Evolutionary conservation across 1,140 invertebrate genomes (phyloP).

Genomic region (Schlechtendalia chinensis): DNA sequence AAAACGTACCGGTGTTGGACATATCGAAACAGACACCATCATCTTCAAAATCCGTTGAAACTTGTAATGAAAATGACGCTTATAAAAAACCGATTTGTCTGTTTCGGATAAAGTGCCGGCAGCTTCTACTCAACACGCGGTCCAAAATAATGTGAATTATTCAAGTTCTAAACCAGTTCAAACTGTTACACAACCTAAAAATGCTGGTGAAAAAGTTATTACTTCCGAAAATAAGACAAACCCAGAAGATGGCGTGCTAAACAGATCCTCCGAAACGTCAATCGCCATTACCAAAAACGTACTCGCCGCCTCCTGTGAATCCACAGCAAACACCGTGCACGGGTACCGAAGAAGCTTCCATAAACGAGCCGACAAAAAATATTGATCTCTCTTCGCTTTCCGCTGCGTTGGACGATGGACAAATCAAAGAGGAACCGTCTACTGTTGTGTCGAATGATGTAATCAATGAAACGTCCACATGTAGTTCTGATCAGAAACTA

Average conservation of each 20-base stretch:
- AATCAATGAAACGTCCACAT: neutral
- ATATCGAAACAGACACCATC: neutral
- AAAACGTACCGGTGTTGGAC: neutral
- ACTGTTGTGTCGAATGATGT: neutral
- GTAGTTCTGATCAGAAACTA: neutral
- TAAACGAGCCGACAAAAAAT: neutral
- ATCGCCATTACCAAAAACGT: constrained; percentile 1
- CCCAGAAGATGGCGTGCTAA: neutral
- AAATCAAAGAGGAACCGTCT: constrained; percentile 16
- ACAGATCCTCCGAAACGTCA: neutral
- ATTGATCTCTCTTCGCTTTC: constrained; percentile 37
- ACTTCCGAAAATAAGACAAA: constrained; percentile 1
- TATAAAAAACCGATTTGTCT: neutral
- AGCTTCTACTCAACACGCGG: neutral
- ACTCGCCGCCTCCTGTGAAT: neutral
- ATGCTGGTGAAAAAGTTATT: neutral
- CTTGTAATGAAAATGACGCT: constrained; percentile 26
- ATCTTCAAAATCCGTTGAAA: constrained; percentile 29
- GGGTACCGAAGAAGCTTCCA: neutral
- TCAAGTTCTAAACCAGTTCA: neutral
- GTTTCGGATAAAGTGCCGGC: neutral
- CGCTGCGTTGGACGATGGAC: neutral
- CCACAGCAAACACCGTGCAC: neutral
- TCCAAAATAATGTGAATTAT: neutral
- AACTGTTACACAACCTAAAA: neutral